phyloP scores from a whole-genome alignment of 2,888 invertebrate species.

The Apodemia duryi region DNA sequence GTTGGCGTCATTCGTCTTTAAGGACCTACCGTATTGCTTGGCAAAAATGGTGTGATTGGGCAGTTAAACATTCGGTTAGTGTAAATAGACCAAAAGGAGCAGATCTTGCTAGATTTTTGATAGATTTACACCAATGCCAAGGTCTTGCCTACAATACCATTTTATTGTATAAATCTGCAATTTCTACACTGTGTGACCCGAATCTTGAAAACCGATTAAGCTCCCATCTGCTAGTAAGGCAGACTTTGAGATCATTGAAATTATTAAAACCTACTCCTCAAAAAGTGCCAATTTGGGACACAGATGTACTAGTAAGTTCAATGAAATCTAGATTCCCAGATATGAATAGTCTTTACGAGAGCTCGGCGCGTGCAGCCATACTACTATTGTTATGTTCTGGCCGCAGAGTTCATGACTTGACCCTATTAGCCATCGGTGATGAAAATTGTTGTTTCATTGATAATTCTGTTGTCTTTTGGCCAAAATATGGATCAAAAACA shows the following conservation, averaged over 20 bases:
- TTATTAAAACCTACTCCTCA: background rate
- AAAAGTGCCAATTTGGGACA: slow-evolving; percentile 17
- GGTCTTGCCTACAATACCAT: background rate
- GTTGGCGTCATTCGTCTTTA: slow-evolving; percentile 10
- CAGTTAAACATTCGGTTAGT: background rate
- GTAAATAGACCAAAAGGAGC: slow-evolving; percentile 1
- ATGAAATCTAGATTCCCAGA: background rate
- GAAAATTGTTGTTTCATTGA: background rate
- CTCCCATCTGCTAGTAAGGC: slow-evolving; percentile 17
- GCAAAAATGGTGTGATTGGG: slow-evolving; percentile 11
- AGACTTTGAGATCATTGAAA: slow-evolving; percentile 12
- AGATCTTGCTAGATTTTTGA: slow-evolving; percentile 5
- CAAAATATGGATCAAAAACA: slow-evolving; percentile 18
- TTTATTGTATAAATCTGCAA: background rate
- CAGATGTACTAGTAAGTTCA: background rate
- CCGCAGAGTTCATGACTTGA: slow-evolving; percentile 16
- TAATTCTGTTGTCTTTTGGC: slow-evolving; percentile 17
- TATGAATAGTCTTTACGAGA: slow-evolving; percentile 6
- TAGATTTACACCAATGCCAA: slow-evolving; percentile 10
- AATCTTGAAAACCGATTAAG: background rate
- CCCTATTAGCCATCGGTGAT: slow-evolving; percentile 5
- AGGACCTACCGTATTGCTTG: slow-evolving; percentile 6
- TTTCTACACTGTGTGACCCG: slow-evolving; percentile 6
- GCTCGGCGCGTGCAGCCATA: background rate
- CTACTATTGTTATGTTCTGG: slow-evolving; percentile 18